Conservation (phyloP, 2,113 vertebrate genomes). For the Muntiacus reevesi region DNA sequence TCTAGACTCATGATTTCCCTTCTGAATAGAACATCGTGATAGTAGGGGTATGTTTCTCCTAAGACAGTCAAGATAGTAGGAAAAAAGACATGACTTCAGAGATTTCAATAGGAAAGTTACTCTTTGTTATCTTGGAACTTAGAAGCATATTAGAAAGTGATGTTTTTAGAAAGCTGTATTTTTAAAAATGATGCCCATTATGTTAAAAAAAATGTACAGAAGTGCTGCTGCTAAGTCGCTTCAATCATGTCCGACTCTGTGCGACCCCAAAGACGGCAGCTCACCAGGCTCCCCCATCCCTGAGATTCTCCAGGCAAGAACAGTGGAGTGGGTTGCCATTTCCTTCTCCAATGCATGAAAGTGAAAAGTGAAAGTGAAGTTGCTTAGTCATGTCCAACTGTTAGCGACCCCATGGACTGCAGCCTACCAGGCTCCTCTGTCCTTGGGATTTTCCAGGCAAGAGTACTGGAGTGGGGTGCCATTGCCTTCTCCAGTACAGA, state of each 20-base stretch:
- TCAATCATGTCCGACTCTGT: neutral
- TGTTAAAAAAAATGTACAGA: neutral
- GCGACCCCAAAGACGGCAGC: fast-evolving
- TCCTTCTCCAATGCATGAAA: neutral
- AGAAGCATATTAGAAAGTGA: neutral
- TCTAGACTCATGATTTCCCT: neutral
- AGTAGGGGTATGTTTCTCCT: neutral
- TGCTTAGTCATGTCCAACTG: fast-evolving
- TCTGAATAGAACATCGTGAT: neutral
- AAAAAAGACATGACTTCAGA: neutral
- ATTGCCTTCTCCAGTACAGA: neutral
- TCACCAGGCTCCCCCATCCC: neutral
- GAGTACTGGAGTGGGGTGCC: neutral
- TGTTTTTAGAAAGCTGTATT: neutral
- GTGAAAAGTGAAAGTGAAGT: neutral
- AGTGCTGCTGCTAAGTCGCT: neutral
- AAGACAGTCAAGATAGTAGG: fast-evolving
- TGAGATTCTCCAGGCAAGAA: neutral
- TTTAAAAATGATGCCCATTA: neutral
- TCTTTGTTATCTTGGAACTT: neutral
- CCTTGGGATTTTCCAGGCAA: neutral
- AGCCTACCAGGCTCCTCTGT: neutral
- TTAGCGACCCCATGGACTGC: neutral
- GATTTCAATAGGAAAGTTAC: neutral
- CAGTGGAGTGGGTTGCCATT: neutral